These are phyloP conservation scores for Lycodopsis pacificus DNA, from an alignment of 2,797 vertebrate species.

Conservation along the genomic window DNA sequence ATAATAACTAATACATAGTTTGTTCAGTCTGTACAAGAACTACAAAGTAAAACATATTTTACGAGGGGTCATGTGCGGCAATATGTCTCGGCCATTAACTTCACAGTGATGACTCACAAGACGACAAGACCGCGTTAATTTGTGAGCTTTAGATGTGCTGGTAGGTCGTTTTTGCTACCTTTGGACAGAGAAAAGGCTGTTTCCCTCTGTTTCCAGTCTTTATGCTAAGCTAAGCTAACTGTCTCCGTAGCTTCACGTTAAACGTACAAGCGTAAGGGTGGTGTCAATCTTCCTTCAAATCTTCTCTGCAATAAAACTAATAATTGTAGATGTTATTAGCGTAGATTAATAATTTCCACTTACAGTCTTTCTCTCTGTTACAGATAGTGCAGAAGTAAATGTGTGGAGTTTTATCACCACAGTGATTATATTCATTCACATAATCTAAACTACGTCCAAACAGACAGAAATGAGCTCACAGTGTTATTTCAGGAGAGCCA, in stretches of 20 bases:
- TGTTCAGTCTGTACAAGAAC: no score
- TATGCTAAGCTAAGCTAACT: background rate
- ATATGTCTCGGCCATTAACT: background rate
- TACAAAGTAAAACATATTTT: no score
- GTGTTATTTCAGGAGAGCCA: conserved; percentile 65
- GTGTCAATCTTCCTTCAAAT: background rate
- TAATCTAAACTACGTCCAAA: conserved; percentile 58
- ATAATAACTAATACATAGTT: no score
- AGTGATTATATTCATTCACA: conserved; percentile 70
- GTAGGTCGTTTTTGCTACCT: background rate
- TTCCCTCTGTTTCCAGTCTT: background rate
- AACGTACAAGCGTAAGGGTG: background rate
- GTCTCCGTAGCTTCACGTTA: background rate
- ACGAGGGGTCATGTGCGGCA: background rate
- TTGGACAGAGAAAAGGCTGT: background rate
- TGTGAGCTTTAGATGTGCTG: background rate
- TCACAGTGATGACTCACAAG: background rate
- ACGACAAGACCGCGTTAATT: background rate
- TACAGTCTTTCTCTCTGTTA: conserved; percentile 8
- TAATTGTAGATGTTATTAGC: background rate
- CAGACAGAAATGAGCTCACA: conserved; percentile 64
- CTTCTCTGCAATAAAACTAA: background rate
- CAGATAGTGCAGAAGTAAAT: conserved; percentile 19
- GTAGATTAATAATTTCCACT: background rate
- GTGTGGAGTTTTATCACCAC: conserved; percentile 13